A percentile compares a stretch with the other conserved stretches of the same genome.
phyloP scores from a whole-genome alignment of 1,140 invertebrate genomes.

The Trichonephila clavipes region DNA sequence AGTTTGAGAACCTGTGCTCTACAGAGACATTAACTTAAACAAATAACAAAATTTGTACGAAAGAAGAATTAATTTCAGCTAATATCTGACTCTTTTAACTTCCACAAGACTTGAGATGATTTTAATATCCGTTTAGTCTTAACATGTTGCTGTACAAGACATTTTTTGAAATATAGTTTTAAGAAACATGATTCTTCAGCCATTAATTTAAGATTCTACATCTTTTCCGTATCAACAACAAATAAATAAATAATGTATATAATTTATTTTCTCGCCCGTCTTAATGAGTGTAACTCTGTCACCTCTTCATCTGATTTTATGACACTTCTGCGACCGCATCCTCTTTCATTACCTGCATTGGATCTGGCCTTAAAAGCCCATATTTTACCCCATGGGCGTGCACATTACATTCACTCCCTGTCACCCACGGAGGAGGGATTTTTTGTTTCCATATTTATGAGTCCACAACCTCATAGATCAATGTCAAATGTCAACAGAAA shows the following conservation, averaged over 20 bases:
- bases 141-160: no score
- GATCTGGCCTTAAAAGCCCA: conserved; percentile 28
- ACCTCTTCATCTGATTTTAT: neutral
- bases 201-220: no score
- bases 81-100: no score
- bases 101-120: no score
- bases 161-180: no score
- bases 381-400: conserved; percentile 54
- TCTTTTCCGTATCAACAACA: no score
- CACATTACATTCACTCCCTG: conserved; percentile 35
- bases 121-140: no score
- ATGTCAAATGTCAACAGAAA: conserved; percentile 56
- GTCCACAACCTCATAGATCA: conserved; percentile 43
- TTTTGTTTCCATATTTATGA: conserved; percentile 53
- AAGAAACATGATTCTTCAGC: no score
- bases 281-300: neutral
- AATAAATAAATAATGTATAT: neutral
- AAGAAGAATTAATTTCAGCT: no score
- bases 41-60: no score
- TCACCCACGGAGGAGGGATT: conserved; percentile 13
- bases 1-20: no score
- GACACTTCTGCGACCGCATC: conserved; percentile 32
- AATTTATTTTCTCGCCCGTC: neutral
- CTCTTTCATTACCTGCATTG: conserved; percentile 35
- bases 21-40: no score